phyloP scores from a whole-genome alignment of 2,113 vertebrate genomes.

The Acrocephalus kingi region DNA sequence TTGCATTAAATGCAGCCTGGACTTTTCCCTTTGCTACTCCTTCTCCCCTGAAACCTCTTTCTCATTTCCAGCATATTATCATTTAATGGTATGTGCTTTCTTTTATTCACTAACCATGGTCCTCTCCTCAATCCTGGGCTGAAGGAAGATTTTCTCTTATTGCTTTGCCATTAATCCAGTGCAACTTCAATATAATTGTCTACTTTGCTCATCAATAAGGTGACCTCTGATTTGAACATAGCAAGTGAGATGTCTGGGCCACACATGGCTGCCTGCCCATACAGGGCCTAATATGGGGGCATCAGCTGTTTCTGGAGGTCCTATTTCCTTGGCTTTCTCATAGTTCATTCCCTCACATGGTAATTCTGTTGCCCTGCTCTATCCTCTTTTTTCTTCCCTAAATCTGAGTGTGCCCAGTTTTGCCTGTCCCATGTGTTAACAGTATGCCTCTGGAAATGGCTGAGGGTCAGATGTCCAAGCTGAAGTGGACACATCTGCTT shows the following conservation, averaged over 20 bases:
- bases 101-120: background rate
- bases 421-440: background rate
- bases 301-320: background rate
- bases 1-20: background rate
- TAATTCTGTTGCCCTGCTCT: background rate
- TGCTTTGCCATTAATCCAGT: background rate
- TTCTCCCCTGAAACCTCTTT: background rate
- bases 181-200: background rate
- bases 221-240: background rate
- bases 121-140: background rate
- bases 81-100: fast-evolving
- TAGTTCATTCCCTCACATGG: background rate
- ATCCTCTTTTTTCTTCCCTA: background rate
- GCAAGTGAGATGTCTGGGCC: background rate
- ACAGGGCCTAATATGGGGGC: background rate
- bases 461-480: background rate
- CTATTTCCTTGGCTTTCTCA: background rate
- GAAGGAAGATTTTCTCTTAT: background rate
- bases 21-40: background rate
- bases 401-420: background rate
- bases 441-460: background rate
- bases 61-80: background rate
- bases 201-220: background rate
- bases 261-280: background rate
- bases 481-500: background rate